Evolutionary conservation across 2,797 vertebrate species (phyloP), one percentile per base, ranked within the genome.

Genomic region (Pangasius larnaudii): DNA sequence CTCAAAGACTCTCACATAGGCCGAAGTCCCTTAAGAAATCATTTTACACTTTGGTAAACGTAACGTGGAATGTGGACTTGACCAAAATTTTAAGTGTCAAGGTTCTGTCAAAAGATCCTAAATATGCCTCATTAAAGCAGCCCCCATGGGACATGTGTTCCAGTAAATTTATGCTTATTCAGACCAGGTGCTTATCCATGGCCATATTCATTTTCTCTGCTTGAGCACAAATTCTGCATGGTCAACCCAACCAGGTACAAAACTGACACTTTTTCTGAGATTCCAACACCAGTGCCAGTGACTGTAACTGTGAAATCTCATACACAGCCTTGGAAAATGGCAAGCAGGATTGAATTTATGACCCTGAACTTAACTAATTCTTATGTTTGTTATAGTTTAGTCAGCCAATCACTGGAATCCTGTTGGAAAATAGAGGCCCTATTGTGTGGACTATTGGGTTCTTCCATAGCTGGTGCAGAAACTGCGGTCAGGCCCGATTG

Each of bases 11-110:
- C 71, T 39, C 84, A 92, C 92, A 85, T 59, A 84, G 82, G 75
- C 84, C 88, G 69, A 65, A 79, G 90, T 94, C 94, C 92, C 92
- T 69, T 61, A 72, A 91, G 94, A 93, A 91, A 90, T 91, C 91
- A 93, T 95, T 95, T 95, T 92, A 94, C 91, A 93, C 92, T 91
- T 93, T 91, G 92, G 91, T 94, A 92, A 95, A 95, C 91, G 91
- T 91, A 93, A 94, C 92, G 91, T 88, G 88, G 93, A 94, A 93
- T 82, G 78, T 92, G 93, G 91, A 93, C 93, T 93, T 94, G 94
- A 94, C 93, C 92, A 92, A 94, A 94, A 92, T 94, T 93, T 94
- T 93, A 86, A 93, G 92, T 95, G 93, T 94, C 94, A 93, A 92
- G 92, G 92, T 92, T 93, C 92, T 93, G 94, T 94, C 93, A 93